These are phyloP conservation scores for Neomonachus schauinslandi DNA, from an alignment of 2,113 vertebrate genomes.

Conservation along the genomic window DNA sequence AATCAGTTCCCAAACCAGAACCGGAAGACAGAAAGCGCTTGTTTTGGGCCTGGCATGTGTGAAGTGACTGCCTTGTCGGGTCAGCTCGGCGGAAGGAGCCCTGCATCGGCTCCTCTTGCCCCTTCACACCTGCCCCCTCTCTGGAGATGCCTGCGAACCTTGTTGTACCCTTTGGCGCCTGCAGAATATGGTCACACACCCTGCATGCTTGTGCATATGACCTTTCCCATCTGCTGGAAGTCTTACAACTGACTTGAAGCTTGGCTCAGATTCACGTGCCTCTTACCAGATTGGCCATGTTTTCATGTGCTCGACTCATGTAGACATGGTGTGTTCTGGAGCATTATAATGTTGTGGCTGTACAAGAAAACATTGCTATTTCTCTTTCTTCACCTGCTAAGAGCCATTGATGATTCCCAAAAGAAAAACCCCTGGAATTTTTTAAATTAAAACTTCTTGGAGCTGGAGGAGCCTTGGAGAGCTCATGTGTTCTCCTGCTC, in stretches of 20 bases:
- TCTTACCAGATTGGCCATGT: neutral
- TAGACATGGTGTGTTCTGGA: neutral
- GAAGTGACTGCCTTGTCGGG: neutral
- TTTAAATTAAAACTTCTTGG: neutral
- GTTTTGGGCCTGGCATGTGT: neutral
- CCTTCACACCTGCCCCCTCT: neutral
- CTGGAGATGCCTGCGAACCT: neutral
- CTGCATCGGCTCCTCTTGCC: neutral
- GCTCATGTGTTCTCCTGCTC: neutral
- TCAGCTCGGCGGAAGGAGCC: neutral
- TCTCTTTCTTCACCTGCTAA: neutral
- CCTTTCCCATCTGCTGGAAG: neutral
- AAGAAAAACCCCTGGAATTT: neutral
- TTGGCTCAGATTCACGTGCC: neutral
- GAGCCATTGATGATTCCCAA: neutral
- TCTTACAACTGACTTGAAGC: neutral
- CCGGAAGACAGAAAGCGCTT: neutral
- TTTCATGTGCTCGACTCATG: neutral
- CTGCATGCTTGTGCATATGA: neutral
- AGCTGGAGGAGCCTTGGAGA: neutral
- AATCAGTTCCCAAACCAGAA: neutral
- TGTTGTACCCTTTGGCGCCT: no score
- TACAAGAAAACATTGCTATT: neutral
- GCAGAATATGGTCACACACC: neutral
- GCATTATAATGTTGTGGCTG: neutral